These are phyloP conservation scores for Leptopilina myrica DNA, from an alignment of 2,888 invertebrate species.

Conservation along the genomic window DNA sequence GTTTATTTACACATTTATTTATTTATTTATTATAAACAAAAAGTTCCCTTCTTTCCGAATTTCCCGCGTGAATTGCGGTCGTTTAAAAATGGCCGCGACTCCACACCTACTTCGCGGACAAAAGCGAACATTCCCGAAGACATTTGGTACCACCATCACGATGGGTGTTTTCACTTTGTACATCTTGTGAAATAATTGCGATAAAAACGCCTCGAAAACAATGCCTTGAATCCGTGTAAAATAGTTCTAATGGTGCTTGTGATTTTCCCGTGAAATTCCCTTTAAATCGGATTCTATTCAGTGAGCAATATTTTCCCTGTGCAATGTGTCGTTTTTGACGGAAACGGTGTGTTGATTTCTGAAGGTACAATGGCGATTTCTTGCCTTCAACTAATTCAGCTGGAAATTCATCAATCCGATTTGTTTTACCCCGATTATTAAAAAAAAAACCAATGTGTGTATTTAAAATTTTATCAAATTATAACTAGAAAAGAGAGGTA, in stretches of 20 bases:
- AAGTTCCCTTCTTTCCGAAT: not conserved
- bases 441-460: not conserved
- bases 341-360: slow-evolving; percentile 53
- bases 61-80: not conserved
- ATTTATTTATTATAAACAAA: too few relatives aligned
- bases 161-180: slow-evolving; percentile 63
- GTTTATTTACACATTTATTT: too few relatives aligned
- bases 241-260: slow-evolving; percentile 3
- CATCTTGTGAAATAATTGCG: slow-evolving; percentile 33
- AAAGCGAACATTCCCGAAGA: not conserved
- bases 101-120: slow-evolving; percentile 13
- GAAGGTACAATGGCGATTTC: slow-evolving; percentile 62
- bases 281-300: not conserved
- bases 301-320: not conserved
- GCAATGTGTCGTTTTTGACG: slow-evolving; percentile 58
- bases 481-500: not conserved
- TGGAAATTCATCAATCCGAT: slow-evolving; percentile 24
- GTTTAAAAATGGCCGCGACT: slow-evolving; percentile 31
- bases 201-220: slow-evolving; percentile 19
- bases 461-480: not conserved
- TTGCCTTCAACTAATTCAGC: slow-evolving; percentile 50
- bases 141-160: slow-evolving; percentile 62
- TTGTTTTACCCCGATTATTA: too few relatives aligned
- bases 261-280: slow-evolving; percentile 52
- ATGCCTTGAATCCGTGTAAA: slow-evolving; percentile 15